Evolutionary conservation across 2,797 vertebrate genomes (phyloP), one percentile per base, ranked within the genome.

Genomic region (Poecilia velifera): DNA sequence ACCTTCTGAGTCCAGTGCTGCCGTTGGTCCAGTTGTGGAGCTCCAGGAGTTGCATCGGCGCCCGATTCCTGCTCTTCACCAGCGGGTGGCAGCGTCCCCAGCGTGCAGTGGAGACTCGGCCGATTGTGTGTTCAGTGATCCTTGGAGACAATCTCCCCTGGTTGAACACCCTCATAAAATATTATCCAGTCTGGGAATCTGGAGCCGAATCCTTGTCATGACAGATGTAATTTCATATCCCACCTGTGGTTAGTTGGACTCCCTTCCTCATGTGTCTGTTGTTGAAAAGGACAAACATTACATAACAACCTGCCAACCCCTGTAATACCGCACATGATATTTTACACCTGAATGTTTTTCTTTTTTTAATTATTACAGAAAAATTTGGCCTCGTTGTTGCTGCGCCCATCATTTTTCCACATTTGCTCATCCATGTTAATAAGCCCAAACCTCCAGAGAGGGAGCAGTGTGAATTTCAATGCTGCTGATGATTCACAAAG

Each of bases 401-500:
- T 71, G 16, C 88, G 87, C 81, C 81, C 55, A 41, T 80, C 34
- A n/a, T 74, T 80, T 76, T 82, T 0, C 36, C 6, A 36, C 76
- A 82, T 90, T 87, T 84, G 76, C 79, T 87, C 83, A 84, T 88
- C 80, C 84, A 77, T 90, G 90, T 90, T 88, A 90, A 91, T 88
- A 80, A 90, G 84, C 76, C 74, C 64, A n/a, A 75, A 41, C 81
- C 83, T 78, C 86, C 10, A 74, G 84, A 82, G 87, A 31, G 84
- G 55, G 81, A 81, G 74, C 78, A 74, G 9, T 88, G 91, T 88
- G 91, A 80, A 92, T 94, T 83, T 92, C 85, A 90, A 91, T 91
- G 90, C 90, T 90, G 91, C 73, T 86, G 91, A 91, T 93, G 92
- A 94, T 90, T 93, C 92, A 93, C 88, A 91, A 93, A 91, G 89